These are phyloP conservation scores for Cotesia vestalis DNA, from an alignment of 1,140 invertebrate species.

Conservation along the genomic window DNA sequence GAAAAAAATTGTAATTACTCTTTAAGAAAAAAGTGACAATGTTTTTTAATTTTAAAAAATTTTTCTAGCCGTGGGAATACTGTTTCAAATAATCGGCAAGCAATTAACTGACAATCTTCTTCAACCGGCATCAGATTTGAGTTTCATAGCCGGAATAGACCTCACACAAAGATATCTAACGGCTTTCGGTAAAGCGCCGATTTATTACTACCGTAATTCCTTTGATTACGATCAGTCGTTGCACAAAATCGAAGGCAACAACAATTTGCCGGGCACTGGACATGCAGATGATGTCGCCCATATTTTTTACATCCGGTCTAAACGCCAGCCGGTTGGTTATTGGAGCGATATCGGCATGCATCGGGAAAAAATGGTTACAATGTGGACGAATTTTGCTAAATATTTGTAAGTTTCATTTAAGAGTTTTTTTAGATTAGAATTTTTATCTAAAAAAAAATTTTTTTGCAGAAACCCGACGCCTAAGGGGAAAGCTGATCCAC, in stretches of 20 bases:
- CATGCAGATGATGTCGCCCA: constrained; percentile 28
- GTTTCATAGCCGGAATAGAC: constrained; percentile 12
- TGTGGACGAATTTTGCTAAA: constrained; percentile 43
- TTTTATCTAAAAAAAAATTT: no score
- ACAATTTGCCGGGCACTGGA: neutral
- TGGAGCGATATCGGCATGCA: neutral
- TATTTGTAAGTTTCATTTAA: constrained; percentile 35
- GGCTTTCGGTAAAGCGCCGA: neutral
- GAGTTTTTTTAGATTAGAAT: neutral
- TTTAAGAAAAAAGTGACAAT: no score
- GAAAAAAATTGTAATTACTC: no score
- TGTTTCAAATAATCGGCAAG: neutral
- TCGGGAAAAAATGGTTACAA: constrained; percentile 2
- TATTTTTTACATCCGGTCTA: constrained; percentile 1
- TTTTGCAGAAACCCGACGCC: no score
- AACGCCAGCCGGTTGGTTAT: constrained; percentile 8
- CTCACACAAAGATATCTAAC: constrained; percentile 25
- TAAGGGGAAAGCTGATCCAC: no score
- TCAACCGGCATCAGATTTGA: constrained; percentile 3
- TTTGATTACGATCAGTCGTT: constrained; percentile 8
- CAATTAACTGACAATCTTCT: constrained; percentile 1
- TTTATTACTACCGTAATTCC: constrained; percentile 27
- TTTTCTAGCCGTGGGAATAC: neutral
- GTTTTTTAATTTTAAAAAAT: no score
- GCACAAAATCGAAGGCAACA: neutral